A percentile compares a stretch with the other conserved stretches of the same genome.
These are phyloP conservation scores for Sturmia bella DNA, from an alignment of 2,888 invertebrate genomes.

Conservation along the genomic window DNA sequence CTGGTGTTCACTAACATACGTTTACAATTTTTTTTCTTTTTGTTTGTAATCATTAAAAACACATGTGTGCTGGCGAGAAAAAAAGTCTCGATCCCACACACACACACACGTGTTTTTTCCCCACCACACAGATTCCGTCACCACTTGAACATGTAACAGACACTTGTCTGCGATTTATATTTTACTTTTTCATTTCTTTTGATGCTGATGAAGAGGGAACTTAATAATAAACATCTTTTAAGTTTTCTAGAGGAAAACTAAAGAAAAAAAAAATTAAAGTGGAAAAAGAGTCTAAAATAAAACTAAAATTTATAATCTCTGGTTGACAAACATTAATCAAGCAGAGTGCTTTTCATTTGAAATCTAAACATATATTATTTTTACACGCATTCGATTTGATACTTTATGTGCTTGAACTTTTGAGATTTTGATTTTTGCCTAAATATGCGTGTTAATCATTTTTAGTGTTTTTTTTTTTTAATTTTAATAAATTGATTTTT, in stretches of 20 bases:
- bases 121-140: too few species aligned
- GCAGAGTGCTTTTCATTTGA: slow-evolving; percentile 60
- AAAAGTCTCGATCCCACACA: slow-evolving; percentile 6
- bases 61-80: neutral
- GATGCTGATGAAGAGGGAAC: slow-evolving; percentile 34
- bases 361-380: slow-evolving; percentile 56
- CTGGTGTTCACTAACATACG: slow-evolving; percentile 2
- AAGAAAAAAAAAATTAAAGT: too few species aligned
- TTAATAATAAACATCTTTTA: slow-evolving; percentile 39
- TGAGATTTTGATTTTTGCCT: slow-evolving; percentile 35
- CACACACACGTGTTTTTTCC: slow-evolving; percentile 36
- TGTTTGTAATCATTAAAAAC: slow-evolving; percentile 55
- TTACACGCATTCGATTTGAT: slow-evolving; percentile 46
- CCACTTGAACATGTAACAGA: slow-evolving; percentile 36
- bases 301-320: slow-evolving; percentile 69
- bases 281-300: slow-evolving; percentile 26
- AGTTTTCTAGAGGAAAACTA: slow-evolving; percentile 25
- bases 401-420: slow-evolving; percentile 46
- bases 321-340: slow-evolving; percentile 72
- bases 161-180: slow-evolving; percentile 61
- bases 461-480: slow-evolving; percentile 29
- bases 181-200: slow-evolving; percentile 35
- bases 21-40: slow-evolving; percentile 14
- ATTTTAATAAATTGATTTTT: slow-evolving; percentile 63
- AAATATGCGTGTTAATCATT: slow-evolving; percentile 47